phyloP scores from a whole-genome alignment of 2,888 invertebrate species.

The Drosophila algonquin region DNA sequence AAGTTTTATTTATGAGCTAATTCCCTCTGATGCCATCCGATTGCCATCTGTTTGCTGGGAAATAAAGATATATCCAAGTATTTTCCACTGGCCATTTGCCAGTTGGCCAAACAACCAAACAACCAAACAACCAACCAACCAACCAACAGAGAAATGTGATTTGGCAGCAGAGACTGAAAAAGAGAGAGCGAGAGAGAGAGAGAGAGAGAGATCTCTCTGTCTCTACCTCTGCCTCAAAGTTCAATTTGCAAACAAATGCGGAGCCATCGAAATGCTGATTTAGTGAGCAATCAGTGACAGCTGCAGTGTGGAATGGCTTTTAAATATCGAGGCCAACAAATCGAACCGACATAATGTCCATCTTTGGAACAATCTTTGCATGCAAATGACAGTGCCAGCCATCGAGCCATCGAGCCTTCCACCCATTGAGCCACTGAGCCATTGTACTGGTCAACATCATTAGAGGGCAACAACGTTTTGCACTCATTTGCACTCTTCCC shows the following conservation, averaged over 20 bases:
- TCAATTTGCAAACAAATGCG: conserved; percentile 69
- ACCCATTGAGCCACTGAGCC: conserved; percentile 9
- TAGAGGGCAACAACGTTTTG: conserved; percentile 5
- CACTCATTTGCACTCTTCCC: conserved; percentile 50
- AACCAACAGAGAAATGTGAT: conserved; percentile 47
- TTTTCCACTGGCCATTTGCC: conserved; percentile 62
- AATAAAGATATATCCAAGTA: conserved; percentile 27
- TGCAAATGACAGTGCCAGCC: conserved; percentile 27
- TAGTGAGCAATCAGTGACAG: conserved; percentile 75
- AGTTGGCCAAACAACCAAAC: conserved; percentile 51
- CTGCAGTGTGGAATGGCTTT: conserved; percentile 69
- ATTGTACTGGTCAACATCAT: conserved; percentile 1
- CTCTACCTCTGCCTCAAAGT: conserved; percentile 46
- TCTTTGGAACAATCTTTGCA: conserved; percentile 24
- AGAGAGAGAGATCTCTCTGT: too few relatives aligned
- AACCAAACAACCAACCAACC: conserved; percentile 19
- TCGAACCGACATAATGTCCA: conserved; percentile 5
- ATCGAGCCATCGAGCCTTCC: conserved; percentile 11
- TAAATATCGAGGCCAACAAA: conserved; percentile 49
- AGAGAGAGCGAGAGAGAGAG: too few relatives aligned
- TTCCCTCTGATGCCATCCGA: conserved; percentile 50
- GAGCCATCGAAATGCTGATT: conserved; percentile 68
- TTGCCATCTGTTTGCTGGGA: conserved; percentile 62
- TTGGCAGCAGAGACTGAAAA: conserved; percentile 55
- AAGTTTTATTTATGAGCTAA: conserved; percentile 64